Base-by-base conservation (phyloP, 2,113 vertebrate species). In the Pseudolaguvia tuberculata region DNA sequence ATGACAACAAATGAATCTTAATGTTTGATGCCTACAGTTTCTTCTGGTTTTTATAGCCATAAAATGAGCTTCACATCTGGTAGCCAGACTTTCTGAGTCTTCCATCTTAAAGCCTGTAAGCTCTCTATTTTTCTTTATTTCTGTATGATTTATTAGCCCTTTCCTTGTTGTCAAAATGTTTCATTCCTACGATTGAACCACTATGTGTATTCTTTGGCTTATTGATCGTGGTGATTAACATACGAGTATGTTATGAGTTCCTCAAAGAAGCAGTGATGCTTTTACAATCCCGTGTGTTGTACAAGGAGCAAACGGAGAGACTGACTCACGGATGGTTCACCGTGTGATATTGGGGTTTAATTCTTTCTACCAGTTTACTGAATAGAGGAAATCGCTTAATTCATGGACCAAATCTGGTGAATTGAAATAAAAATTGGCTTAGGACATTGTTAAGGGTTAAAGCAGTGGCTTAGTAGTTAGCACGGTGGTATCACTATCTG, bases 31-130 rank as follows among this genome's bases (percentile, higher is more conserved):
- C 45, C 61, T 68, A 35, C 39, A 27, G 7, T 27, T 17, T 71
- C 52, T 18, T 67, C 39, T 58, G 62, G 50, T 66, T 65, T 68
- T 48, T 31, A 48, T 63, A 65, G 58, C 42, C 48, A 70, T 25
- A 67, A 62, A 59, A 80, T 70, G 52, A 80, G 70, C 59, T 52
- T 73, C 71, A 70, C 71, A 73, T 81, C 72, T 75, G 72, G 61
- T 39, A 50, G 20, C 10, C 68, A 75, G 77, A 78, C 45, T 45
- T 68, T 67, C 52, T 39, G n/a, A 75, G 72, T 17, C 23, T 56
- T 35, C 17, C 53, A 27, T 70, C 51, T 55, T 57, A 70, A 69
- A 53, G 62, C 72, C 18, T 39, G 55, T 76, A 27, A 27, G 66
- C 39, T 69, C n/a, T 57, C 9, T 5, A 5, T 65, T 27, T 1